Evolutionary conservation across 2,797 vertebrate species (phyloP).

Genomic region (Morelia viridis): DNA sequence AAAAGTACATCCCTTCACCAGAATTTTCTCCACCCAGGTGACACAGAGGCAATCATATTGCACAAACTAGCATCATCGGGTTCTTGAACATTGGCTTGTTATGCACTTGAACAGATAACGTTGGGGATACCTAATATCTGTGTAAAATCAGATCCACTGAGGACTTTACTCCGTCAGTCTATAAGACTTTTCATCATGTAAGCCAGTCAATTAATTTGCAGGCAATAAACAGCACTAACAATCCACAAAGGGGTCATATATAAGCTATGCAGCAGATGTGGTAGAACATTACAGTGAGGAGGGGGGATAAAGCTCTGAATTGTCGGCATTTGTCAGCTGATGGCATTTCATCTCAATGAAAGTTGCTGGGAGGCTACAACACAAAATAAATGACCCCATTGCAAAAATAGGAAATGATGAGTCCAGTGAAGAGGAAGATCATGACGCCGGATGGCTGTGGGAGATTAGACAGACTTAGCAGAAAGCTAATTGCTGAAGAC

Average conservation of each 20-base stretch:
- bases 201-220: constrained; percentile 64
- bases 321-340: constrained; percentile 53
- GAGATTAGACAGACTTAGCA: neutral
- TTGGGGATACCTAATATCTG: neutral
- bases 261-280: constrained; percentile 60
- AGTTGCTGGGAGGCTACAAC: neutral
- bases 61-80: neutral
- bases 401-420: constrained; percentile 20
- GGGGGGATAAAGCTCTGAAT: constrained; percentile 60
- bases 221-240: constrained; percentile 57
- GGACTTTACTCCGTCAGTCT: neutral
- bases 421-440: neutral
- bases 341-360: constrained; percentile 45
- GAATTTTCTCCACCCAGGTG: neutral
- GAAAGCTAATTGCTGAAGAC: constrained; percentile 1
- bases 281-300: constrained; percentile 56
- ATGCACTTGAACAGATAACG: neutral
- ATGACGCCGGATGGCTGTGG: neutral
- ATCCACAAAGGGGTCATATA: constrained; percentile 53
- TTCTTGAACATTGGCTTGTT: neutral
- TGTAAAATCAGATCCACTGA: neutral
- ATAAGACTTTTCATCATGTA: constrained; percentile 56
- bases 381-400: neutral
- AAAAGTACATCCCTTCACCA: neutral
- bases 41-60: neutral